Evolutionary conservation across 2,888 invertebrate genomes (phyloP), one percentile per base, ranked within the genome.

Genomic region (Melieria omissa): DNA sequence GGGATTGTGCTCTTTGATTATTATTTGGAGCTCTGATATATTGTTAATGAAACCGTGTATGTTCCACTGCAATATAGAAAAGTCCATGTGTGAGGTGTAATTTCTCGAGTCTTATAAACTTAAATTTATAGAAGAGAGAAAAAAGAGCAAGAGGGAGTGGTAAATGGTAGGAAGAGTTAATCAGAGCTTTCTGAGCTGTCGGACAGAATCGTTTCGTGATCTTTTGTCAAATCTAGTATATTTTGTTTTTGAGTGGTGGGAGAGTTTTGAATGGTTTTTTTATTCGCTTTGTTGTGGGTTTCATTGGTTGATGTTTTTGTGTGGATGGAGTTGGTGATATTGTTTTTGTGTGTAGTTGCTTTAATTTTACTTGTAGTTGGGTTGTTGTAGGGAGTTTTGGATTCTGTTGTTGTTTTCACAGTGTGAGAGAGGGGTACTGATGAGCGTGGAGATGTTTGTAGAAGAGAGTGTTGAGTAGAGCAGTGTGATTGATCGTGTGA

Each of bases 21-120:
- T 57, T 46, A 72, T 4, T 45, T 60, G 65, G 9, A 66, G 57
- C 16, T 67, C 60, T 41, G 47, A 29, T 7, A 55, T 60, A 69
- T 72, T 72, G 55, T 69, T 69, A 29, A 65, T 54, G 55, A 55
- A 69, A 46, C 63, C 63, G n/a, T 70, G 69, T 2, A 60, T 69
- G 49, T 70, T 70, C 65, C 65, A 72, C 46, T 72, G 52, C 52
- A 72, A 58, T 61, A 71, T 55, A 6, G 6, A 10, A 16, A 63
- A 71, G 9, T 62, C 55, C 16, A 29, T 29, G 42, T 41, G 29
- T 14, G 29, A 5, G 29, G 41, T 12, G 16, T 3, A 41, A 58
- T 29, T 29, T 29, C 29, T 29, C 29, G 29, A 29, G n/a, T n/a
- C n/a, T n/a, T n/a, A 57, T 4, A 57, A 57, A 57, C 29, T 14